phyloP scores from a whole-genome alignment of 2,888 invertebrate species.

The Tenthredo amoena region DNA sequence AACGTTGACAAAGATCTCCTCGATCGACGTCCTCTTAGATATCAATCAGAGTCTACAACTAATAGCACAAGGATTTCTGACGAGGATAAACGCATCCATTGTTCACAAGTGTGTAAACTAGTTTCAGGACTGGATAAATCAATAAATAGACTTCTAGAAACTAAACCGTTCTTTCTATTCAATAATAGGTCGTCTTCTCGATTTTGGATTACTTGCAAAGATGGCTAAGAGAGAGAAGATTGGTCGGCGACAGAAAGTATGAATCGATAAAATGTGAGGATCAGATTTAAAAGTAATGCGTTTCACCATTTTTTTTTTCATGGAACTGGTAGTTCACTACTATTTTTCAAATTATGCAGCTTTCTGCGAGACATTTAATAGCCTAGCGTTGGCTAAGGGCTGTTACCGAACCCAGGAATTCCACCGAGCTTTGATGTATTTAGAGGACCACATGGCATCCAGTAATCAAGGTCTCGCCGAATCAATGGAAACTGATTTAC shows the following conservation, averaged over 20 bases:
- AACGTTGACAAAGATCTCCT: conserved; percentile 69
- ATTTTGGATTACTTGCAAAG: conserved; percentile 88
- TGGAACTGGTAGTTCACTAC: background rate
- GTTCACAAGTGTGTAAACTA: conserved; percentile 68
- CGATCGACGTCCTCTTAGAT: conserved; percentile 68
- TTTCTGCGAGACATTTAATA: conserved; percentile 80
- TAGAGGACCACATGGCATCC: conserved; percentile 85
- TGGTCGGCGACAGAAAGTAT: conserved; percentile 64
- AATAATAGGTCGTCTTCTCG: conserved; percentile 81
- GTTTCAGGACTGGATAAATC: background rate
- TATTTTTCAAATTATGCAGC: conserved; percentile 61
- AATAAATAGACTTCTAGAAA: background rate
- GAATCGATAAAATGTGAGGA: conserved; percentile 65
- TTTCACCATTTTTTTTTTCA: conserved; percentile 60
- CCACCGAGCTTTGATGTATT: conserved; percentile 87
- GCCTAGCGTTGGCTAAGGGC: conserved; percentile 85
- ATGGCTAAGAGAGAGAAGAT: conserved; percentile 81
- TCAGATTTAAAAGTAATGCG: conserved; percentile 58
- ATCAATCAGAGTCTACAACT: conserved; percentile 62
- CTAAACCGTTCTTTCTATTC: conserved; percentile 37
- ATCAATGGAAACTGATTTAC: conserved; percentile 69
- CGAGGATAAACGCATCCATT: conserved; percentile 73
- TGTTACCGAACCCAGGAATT: conserved; percentile 88
- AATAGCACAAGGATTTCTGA: conserved; percentile 70
- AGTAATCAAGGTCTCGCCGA: conserved; percentile 72